Conservation (phyloP, 2,797 vertebrate genomes). For the Potorous gilbertii region DNA sequence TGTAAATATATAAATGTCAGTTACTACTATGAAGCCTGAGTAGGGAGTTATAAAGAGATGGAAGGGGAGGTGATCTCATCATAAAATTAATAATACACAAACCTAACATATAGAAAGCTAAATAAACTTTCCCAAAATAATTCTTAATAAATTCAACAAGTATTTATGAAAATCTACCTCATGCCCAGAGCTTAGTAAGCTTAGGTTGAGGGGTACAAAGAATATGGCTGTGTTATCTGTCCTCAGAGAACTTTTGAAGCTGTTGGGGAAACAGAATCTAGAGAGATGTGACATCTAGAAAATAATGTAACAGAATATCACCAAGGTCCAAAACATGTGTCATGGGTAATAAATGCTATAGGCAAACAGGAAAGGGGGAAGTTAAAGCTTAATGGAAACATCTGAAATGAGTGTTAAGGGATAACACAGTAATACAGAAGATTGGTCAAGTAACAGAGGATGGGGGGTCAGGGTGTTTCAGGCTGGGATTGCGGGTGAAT, state of each 20-base stretch:
- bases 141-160: conserved; percentile 7
- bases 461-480: conserved; percentile 13
- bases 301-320: conserved; percentile 26
- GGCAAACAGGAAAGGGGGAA: conserved; percentile 27
- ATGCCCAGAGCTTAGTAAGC: not conserved
- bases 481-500: not conserved
- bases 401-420: conserved; percentile 1
- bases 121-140: conserved; percentile 18
- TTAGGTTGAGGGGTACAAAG: not conserved
- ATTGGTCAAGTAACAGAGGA: conserved; percentile 36
- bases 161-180: conserved; percentile 1
- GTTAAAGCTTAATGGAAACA: not conserved
- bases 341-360: not conserved
- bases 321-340: conserved; percentile 1
- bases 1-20: not conserved
- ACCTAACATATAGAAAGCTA: not conserved
- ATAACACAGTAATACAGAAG: not conserved
- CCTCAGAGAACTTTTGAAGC: conserved; percentile 9
- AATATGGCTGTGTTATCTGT: not conserved
- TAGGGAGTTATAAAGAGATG: not conserved
- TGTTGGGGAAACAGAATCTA: conserved; percentile 37
- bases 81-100: not conserved
- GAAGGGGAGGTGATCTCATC: not conserved
- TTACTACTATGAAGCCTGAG: not conserved
- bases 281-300: conserved; percentile 17